Evolutionary conservation across 2,888 invertebrate species (phyloP), one percentile per base, ranked within the genome.

Genomic region (Anthophora plumipes): DNA sequence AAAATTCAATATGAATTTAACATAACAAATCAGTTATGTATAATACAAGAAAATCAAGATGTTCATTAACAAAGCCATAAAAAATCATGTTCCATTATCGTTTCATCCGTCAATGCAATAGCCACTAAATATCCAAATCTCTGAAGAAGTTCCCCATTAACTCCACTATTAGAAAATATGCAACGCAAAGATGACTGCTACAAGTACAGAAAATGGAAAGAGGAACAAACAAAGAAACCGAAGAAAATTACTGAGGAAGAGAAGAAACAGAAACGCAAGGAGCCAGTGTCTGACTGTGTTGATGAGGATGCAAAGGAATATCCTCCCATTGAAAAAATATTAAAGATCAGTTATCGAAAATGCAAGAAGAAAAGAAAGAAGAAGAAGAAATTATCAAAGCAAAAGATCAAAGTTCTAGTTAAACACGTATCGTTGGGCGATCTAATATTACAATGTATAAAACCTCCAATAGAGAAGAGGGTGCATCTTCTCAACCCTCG

Each of bases 401-500:
- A 22, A 11, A 14, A 0, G 14, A 6, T 9, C 11, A 48, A 22
- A 14, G 55, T 61, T 31, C 14, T 52, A 8, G 6, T 31, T 2
- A 79, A 43, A 63, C 54, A 7, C 7, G 9, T 79, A 31, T 54
- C 82, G 8, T 17, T 43, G 1, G 9, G 52, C 5, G 77, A 85
- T 2, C 17, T 77, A 3, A 60, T 83, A 55, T 41, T 90, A n/a
- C 76, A 69, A 6, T 81, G 81, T 37, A 89, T 91, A 60, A 82
- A 89, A 69, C 90, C 90, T 0, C 71, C 89, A n/a, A 75, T 91
- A 11, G 78, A 80, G 11, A 82, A 72, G 1, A 86, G 90, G 59
- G 68, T 86, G 50, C 67, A 76, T 55, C 80, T 88, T 68, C 46
- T 83, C 11, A 72, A 83, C 66, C 71, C 73, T 6, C 85, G 85